phyloP scores from a whole-genome alignment of 1,140 invertebrate genomes.

The Euglossa dilemma region DNA sequence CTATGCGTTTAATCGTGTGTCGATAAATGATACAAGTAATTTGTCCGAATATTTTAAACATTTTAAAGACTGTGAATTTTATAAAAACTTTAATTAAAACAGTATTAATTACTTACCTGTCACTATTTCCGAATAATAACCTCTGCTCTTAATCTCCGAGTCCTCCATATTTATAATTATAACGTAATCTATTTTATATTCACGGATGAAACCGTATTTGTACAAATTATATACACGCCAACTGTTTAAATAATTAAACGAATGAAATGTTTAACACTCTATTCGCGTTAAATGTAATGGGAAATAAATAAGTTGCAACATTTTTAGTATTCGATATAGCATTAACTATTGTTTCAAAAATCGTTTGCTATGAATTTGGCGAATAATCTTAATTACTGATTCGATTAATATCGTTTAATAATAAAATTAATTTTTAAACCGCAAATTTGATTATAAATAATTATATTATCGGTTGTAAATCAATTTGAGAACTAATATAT shows the following conservation, averaged over 20 bases:
- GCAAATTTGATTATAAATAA: too few species aligned
- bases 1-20: conserved; percentile 24
- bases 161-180: conserved; percentile 3
- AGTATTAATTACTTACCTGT: conserved; percentile 41
- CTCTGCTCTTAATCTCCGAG: conserved; percentile 11
- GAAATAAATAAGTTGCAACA: neutral
- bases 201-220: neutral
- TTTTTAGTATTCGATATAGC: too few species aligned
- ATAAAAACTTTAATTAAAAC: neutral
- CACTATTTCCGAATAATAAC: conserved; percentile 70
- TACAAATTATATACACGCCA: neutral
- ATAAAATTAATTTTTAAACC: too few species aligned
- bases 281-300: neutral
- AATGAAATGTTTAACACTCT: neutral
- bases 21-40: neutral
- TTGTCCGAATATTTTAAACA: neutral
- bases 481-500: neutral
- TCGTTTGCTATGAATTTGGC: neutral
- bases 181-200: neutral
- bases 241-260: neutral
- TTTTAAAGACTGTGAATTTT: neutral
- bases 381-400: neutral
- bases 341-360: neutral
- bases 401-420: neutral
- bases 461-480: neutral